Base-by-base conservation (phyloP, 2,888 invertebrate species). In the Noctua janthina region DNA sequence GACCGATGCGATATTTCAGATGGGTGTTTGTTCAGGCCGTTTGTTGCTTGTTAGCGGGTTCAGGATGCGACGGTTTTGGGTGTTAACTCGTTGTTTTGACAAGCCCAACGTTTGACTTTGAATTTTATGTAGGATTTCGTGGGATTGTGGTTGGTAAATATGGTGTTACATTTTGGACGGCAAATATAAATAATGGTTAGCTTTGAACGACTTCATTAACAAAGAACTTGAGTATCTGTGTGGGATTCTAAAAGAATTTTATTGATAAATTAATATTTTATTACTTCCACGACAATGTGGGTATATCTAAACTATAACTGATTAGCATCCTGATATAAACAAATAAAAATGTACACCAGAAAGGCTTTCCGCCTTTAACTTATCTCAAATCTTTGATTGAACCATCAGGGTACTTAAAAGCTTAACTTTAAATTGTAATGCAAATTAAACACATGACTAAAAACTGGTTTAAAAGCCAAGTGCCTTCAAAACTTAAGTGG, bases 1-100 rank as follows among this genome's bases (percentile, higher is more conserved):
- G 88, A 76, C 79, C 82, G 79, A 83, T 68, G 90, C 91, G 90
- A 92, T 92, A 91, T 92, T 93, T 91, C 91, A 92, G 91, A 88
- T 90, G 89, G 81, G 77, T 94, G 93, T 94, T 94, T 93, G 91
- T 90, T 91, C 91, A 92, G 93, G 90, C 89, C 88, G 84, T 88
- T 85, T 72, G 74, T 85, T 78, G 87, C 90, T 91, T 87, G 90
- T 89, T 87, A 85, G 88, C 81, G 87, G 90, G 87, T 89, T 87
- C 89, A 85, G 83, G 82, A 79, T 82, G 74, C 84, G 84, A 83
- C 82, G 86, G 75, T 90, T 89, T 84, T 76, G 82, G 86, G 90
- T 88, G 88, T 90, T 90, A 90, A 89, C 81, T 89, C 68, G 71
- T 78, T 87, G 87, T 89, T 89, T 85, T 88, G 90, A 90, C 91